Evolutionary conservation across 2,797 vertebrate genomes (phyloP).

Genomic region (Phrynocephalus guinanensis): DNA sequence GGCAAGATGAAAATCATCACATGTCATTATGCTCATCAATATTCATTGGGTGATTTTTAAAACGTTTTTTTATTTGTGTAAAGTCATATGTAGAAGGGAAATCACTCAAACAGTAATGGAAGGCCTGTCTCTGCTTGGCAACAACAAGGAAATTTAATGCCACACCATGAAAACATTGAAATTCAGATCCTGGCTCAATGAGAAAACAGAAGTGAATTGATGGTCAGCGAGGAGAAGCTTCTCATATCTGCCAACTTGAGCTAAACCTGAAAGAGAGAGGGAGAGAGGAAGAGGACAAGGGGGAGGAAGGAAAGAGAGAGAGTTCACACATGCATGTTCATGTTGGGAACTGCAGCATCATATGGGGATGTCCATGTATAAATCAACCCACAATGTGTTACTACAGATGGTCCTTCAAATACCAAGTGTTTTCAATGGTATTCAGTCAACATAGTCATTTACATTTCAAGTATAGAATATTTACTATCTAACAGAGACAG

Average conservation of each 20-base stretch:
- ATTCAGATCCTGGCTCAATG: slow-evolving; percentile 37
- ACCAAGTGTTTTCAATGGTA: neutral
- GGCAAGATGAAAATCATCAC: slow-evolving; percentile 41
- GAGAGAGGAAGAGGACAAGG: neutral
- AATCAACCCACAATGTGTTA: slow-evolving; percentile 14
- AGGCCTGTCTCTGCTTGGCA: slow-evolving; percentile 40
- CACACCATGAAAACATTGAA: slow-evolving; percentile 56
- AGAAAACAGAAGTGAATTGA: slow-evolving; percentile 52
- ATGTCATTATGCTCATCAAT: slow-evolving; percentile 24
- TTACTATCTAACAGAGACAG: no score
- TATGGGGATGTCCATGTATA: neutral
- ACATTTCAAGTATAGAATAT: neutral
- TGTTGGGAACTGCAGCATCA: neutral
- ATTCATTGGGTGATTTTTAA: slow-evolving; percentile 22
- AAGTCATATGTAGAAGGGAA: slow-evolving; percentile 26
- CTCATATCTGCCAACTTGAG: slow-evolving; percentile 8
- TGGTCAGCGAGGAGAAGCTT: slow-evolving; percentile 16
- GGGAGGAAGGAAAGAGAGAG: neutral
- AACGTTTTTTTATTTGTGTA: neutral
- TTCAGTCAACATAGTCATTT: slow-evolving; percentile 1
- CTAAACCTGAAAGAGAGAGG: neutral
- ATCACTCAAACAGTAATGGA: slow-evolving; percentile 46
- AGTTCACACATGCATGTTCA: neutral
- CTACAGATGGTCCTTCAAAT: neutral
- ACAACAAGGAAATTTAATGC: slow-evolving; percentile 48